phyloP scores from a whole-genome alignment of 2,113 vertebrate species.

The Passer domesticus region DNA sequence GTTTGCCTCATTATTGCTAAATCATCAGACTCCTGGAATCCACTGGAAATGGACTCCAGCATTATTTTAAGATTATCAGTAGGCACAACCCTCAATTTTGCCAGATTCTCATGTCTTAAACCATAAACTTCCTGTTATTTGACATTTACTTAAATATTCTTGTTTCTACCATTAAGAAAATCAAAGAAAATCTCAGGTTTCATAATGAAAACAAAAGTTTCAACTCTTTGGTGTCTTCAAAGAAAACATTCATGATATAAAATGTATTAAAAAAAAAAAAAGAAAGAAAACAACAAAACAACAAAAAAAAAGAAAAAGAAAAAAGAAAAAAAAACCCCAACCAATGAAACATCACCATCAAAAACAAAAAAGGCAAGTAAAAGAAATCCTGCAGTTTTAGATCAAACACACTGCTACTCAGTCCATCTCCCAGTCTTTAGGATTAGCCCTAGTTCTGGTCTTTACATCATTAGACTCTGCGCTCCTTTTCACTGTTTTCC shows the following conservation, averaged over 20 bases:
- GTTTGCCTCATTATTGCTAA: neutral
- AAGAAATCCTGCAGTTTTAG: neutral
- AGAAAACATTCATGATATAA: neutral
- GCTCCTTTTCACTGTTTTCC: neutral
- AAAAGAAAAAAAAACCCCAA: neutral
- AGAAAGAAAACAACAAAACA: too few relatives aligned
- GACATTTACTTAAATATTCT: neutral
- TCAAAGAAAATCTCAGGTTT: neutral
- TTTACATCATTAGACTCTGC: neutral
- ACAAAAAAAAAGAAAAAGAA: neutral
- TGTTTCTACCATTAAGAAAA: neutral
- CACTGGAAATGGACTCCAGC: neutral
- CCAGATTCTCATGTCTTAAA: neutral
- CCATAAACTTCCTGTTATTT: neutral
- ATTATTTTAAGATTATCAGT: neutral
- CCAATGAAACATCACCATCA: neutral
- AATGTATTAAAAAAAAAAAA: accelerated
- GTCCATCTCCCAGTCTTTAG: neutral
- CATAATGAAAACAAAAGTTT: neutral
- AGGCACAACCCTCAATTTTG: neutral
- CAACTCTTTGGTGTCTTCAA: neutral
- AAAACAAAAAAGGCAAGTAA: neutral
- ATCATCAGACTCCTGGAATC: neutral
- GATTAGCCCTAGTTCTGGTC: neutral
- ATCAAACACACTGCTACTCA: neutral